Evolutionary conservation across 2,113 vertebrate species (phyloP).

Genomic region (Proterorhinus semilunaris): DNA sequence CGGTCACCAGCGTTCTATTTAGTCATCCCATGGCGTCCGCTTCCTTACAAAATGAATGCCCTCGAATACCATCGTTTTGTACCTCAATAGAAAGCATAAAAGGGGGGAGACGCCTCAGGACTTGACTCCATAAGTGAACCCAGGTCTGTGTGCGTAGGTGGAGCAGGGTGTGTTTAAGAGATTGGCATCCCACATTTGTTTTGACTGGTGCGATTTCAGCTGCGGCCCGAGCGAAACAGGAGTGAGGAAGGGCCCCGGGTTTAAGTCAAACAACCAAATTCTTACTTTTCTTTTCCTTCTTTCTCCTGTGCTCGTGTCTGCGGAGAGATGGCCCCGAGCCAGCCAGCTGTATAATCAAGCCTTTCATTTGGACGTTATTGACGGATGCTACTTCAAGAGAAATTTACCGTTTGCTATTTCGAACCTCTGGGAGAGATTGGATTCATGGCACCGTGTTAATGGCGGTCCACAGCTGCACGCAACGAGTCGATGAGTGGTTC

Average conservation of each 20-base stretch:
- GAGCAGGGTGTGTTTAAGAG: conserved; percentile 52
- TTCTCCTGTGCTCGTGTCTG: conserved; percentile 50
- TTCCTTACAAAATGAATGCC: too few relatives aligned
- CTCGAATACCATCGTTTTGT: not conserved
- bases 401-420: conserved; percentile 59
- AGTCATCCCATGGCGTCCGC: too few relatives aligned
- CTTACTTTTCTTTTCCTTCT: conserved; percentile 47
- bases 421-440: conserved; percentile 66
- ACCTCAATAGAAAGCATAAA: not conserved
- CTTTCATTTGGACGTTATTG: conserved; percentile 76
- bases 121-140: conserved; percentile 8
- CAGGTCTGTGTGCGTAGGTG: conserved; percentile 63
- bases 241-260: conserved; percentile 52
- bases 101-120: not conserved
- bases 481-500: conserved; percentile 30
- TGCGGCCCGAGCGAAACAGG: conserved; percentile 46
- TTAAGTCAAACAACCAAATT: conserved; percentile 73
- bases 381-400: conserved; percentile 73
- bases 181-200: conserved; percentile 68
- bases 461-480: conserved; percentile 60
- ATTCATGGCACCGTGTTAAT: conserved; percentile 64
- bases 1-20: too few relatives aligned
- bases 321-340: conserved; percentile 61
- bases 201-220: conserved; percentile 68
- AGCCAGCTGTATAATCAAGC: conserved; percentile 77